Evolutionary conservation across 1,140 invertebrate species (phyloP), one percentile per base, ranked within the genome.

Genomic region (Hycleus phaleratus): DNA sequence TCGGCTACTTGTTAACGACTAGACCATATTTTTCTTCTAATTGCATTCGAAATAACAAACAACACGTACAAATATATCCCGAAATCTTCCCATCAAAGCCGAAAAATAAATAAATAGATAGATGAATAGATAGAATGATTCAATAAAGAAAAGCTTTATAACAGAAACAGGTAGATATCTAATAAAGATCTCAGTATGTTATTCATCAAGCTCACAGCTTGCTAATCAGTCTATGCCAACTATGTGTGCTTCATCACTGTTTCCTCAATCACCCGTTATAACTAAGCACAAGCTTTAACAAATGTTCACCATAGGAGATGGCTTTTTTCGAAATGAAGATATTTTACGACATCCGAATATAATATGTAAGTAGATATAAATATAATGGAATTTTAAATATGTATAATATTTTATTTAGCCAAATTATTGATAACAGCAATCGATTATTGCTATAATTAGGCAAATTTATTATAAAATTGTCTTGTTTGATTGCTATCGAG

Each of bases 181-280:
- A 68, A 69, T 69, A 67, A 69, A 69, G 68, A 68, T 66, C 66
- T 69, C 68, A 60, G 62, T 66, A 49, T 62, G 67, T 50, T 55
- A 38, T 51, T 62, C 64, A 68, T 68, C 68, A 63, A 61, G 62
- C 62, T 66, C 68, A 63, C 68, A 69, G 68, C 68, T 68, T 69
- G 68, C 66, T 66, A 68, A 69, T 69, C 68, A 63, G 62, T 68
- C 62, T 51, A 53, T 56, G 58, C 62, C 62, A 68, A 65, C 58
- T 53, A 25, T 45, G 44, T 50, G 44, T 46, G 45, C 38, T 53
- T 53, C 42, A 46, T 61, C 39, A 55, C 39, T 53, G 44, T 63
- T 60, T 56, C 52, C 48, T 62, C 58, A 52, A 60, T 60, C 58
- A 56, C n/a, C 49, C 32, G 56, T 60, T 60, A 56, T 50, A 48